Evolutionary conservation across 2,113 vertebrate species (phyloP).

Genomic region (Ailuropoda melanoleuca): DNA sequence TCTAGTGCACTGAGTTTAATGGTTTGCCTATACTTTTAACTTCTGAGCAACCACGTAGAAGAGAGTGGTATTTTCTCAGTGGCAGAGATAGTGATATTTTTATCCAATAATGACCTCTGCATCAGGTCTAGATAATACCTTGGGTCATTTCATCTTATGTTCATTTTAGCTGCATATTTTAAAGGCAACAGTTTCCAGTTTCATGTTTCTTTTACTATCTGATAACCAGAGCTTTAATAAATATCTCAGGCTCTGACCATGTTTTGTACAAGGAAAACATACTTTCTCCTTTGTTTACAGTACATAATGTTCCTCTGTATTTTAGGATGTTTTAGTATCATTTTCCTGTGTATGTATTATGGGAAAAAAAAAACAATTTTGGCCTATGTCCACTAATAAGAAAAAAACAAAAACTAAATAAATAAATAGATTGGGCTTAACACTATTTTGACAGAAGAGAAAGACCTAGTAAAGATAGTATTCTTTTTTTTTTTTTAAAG

Average conservation of each 20-base stretch:
- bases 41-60: background rate
- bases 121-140: background rate
- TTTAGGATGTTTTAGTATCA: conserved; percentile 13
- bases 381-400: background rate
- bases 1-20: background rate
- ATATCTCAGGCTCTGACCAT: background rate
- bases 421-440: background rate
- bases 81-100: background rate
- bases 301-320: background rate
- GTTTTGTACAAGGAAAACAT: conserved; percentile 31
- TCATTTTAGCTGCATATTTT: conserved; percentile 14
- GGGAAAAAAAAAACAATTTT: conserved; percentile 14
- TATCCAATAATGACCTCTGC: background rate
- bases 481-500: too few relatives aligned
- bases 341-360: background rate
- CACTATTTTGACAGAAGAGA: background rate
- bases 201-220: background rate
- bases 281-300: background rate
- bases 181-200: background rate
- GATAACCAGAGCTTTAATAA: conserved; percentile 11
- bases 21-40: background rate
- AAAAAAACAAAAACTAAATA: conserved; percentile 1
- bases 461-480: background rate
- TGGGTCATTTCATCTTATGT: background rate
- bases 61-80: background rate